A percentile compares a stretch with the other conserved stretches of the same genome.
Evolutionary conservation across 2,797 vertebrate species (phyloP).

Genomic region (Coluber constrictor): DNA sequence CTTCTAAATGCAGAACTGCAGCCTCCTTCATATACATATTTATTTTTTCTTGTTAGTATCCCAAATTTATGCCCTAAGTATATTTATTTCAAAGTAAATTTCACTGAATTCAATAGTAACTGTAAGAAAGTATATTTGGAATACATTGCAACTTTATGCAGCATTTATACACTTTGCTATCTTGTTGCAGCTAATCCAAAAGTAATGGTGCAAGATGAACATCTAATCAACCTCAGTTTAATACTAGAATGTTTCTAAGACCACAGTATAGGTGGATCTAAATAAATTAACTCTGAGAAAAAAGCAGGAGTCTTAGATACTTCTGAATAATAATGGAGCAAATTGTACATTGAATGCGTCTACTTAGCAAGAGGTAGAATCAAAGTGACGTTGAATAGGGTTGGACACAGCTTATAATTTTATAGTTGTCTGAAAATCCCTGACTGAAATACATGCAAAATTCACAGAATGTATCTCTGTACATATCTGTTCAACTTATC

Average conservation of each 20-base stretch:
- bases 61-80: not conserved
- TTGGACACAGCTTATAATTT: not conserved
- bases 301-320: slow-evolving; percentile 5
- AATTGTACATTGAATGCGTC: not conserved
- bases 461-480: not conserved
- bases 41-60: not conserved
- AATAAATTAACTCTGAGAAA: not conserved
- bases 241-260: slow-evolving; percentile 4
- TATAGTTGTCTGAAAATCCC: not conserved
- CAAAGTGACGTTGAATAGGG: not conserved
- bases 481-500: not conserved
- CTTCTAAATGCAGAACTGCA: not conserved
- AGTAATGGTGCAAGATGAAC: not conserved
- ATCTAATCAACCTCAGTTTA: not conserved
- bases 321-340: not conserved
- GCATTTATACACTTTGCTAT: not conserved
- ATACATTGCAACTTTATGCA: not conserved
- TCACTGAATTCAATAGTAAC: not conserved
- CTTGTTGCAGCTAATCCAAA: not conserved
- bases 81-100: not conserved
- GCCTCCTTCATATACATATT: not conserved
- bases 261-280: not conserved
- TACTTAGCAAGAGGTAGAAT: slow-evolving; percentile 13
- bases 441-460: not conserved
- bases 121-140: not conserved